Percentiles rank a stretch among this genome's conserved stretches.
phyloP scores from a whole-genome alignment of 2,797 vertebrate genomes.

The Esox lucius region DNA sequence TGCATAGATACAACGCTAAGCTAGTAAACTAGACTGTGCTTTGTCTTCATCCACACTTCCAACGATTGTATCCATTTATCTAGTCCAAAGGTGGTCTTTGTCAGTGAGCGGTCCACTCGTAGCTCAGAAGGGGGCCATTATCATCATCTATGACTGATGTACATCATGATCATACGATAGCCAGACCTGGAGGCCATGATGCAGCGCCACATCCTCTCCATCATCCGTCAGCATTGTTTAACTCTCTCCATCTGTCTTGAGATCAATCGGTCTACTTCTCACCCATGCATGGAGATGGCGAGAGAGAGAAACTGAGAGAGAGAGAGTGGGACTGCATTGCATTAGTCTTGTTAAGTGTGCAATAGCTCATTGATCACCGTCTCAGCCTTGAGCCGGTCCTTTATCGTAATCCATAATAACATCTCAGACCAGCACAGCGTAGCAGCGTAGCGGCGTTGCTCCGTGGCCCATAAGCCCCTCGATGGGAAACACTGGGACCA shows the following conservation, averaged over 20 bases:
- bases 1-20: not conserved
- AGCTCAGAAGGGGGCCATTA: not conserved
- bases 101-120: not conserved
- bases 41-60: not conserved
- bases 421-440: constrained; percentile 49
- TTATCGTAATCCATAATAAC: constrained; percentile 70
- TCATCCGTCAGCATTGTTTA: not conserved
- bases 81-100: constrained; percentile 1
- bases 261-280: not conserved
- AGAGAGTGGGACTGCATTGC: constrained; percentile 69
- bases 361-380: constrained; percentile 69
- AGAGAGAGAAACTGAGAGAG: constrained; percentile 11
- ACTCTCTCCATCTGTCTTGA: not conserved
- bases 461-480: constrained; percentile 44
- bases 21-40: not conserved
- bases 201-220: not conserved
- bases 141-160: not conserved
- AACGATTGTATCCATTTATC: not conserved
- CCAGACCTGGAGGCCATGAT: not conserved
- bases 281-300: not conserved
- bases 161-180: not conserved
- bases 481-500: constrained; percentile 45
- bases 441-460: constrained; percentile 18
- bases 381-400: constrained; percentile 39
- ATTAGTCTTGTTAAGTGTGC: constrained; percentile 75